Evolutionary conservation across 2,888 invertebrate genomes (phyloP), one percentile per base, ranked within the genome.

Genomic region (Hedychridium roseum): DNA sequence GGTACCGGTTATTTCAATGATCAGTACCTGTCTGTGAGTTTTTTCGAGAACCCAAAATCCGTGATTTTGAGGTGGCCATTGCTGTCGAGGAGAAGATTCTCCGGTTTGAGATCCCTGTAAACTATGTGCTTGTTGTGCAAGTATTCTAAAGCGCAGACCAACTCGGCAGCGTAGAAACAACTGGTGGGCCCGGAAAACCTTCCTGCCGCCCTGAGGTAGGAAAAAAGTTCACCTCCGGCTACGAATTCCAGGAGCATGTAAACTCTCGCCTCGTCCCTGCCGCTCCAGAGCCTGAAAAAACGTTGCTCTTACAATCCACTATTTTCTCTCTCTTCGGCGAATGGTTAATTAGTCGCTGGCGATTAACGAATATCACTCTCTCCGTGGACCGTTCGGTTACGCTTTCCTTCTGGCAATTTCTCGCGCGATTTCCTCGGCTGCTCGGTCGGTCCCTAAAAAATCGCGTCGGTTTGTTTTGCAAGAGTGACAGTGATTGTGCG

Each of bases 211-310:
- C 97, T 85, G 58, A 98, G 82, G 79, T 97, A 97, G 5, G 96
- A 94, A 81, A 98, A 98, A 17, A 98, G 85, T 80, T 98, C 98
- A 6, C 98, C 98, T 7, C 98, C 96, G 62, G 94, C 93, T 1
- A 97, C 92, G 80, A 94, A 98, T 79, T 98, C 97, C 78, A 98
- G 90, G 50, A 97, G 84, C 97, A 98, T 97, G 82, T 97, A 98
- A 55, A 98, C 87, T 77, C 92, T 92, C 43, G 88, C 87, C 68
- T 91, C 88, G 78, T 97, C 97, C 76, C 92, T 91, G 69, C 92
- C 90, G 75, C 92, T 92, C 92, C 95, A 96, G 70, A 91, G 86
- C 81, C 97, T 97, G 49, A 17, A 49, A 51, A 35, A 7, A 30
- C 30, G 30, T 9, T 30, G 30, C 5, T 30, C 30, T 30, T 4